phyloP scores from a whole-genome alignment of 2,888 invertebrate genomes.

The Melanostoma mellinum region DNA sequence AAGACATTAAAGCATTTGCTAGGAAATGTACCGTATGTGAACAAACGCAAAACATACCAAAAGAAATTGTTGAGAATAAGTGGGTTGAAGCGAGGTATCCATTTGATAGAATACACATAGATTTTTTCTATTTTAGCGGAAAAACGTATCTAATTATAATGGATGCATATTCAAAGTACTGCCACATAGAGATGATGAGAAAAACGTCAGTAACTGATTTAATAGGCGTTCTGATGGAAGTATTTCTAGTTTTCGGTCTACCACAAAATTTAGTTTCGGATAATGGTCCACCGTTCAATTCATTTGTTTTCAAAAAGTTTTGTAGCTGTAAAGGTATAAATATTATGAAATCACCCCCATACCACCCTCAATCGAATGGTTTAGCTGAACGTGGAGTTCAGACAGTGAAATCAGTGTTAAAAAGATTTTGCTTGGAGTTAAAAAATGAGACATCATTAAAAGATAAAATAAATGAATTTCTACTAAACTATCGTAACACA shows the following conservation, averaged over 20 bases:
- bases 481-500: not conserved
- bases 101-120: too few relatives aligned
- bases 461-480: not conserved
- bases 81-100: too few relatives aligned
- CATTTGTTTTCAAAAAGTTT: not conserved
- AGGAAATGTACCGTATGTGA: conserved; percentile 12
- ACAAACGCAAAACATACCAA: not conserved
- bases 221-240: not conserved
- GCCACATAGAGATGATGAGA: too few relatives aligned
- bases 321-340: conserved; percentile 9
- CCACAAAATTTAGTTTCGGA: conserved; percentile 2
- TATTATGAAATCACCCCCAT: conserved; percentile 3
- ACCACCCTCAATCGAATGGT: conserved; percentile 12
- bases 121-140: too few relatives aligned
- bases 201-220: not conserved
- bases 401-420: not conserved
- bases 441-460: not conserved
- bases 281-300: conserved; percentile 1
- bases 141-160: too few relatives aligned
- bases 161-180: too few relatives aligned
- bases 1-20: not conserved
- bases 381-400: not conserved
- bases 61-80: not conserved
- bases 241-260: conserved; percentile 3
- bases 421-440: not conserved